Base-by-base conservation (phyloP, 2,797 vertebrate genomes). In the Spondyliosoma cantharus region DNA sequence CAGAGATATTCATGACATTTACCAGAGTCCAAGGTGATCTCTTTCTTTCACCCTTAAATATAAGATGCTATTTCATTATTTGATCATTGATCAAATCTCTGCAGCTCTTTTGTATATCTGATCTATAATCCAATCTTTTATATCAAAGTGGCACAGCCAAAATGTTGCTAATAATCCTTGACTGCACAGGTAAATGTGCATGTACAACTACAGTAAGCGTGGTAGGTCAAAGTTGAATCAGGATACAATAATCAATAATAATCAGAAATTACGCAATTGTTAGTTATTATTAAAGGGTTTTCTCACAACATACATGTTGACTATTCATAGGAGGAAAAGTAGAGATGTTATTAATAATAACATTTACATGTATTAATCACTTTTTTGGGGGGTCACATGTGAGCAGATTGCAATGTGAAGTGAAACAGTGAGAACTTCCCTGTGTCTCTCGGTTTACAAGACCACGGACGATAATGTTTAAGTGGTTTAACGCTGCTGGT, bases 261-360 rank as follows among this genome's bases (percentile, higher is more conserved):
- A 45, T 45, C 12, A 14, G 43, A 45, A 45, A 45, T 45, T 45
- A 45, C 12, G 11, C 13, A 12, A 43, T 43, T 43, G 42, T 13
- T 43, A 13, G 13, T 1, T 43, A 43, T 43, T 8, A 43, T 43
- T 43, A 43, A 12, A 43, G 42, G 2, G 11, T 3, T 43, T 43
- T 43, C 13, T 12, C 42, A 43, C 19, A 52, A 16, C 27, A 25
- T 53, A 49, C n/a, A 58, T 74, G 66, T 65, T 58, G 45, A 49
- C 63, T 45, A 17, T 29, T 27, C 43, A 52, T 61, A 48, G 58
- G 11, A 37, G 14, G 11, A 58, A 59, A 45, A 45, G 7, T 3
- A 42, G 43, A 46, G 2, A 16, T 29, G 16, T 46, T 43, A 52
- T 17, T 19, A 43, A 48, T 15, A 50, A 29, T 29, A 29, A 29